Base-by-base conservation (phyloP, 1,140 invertebrate genomes). In the Dufourea novaeangliae region DNA sequence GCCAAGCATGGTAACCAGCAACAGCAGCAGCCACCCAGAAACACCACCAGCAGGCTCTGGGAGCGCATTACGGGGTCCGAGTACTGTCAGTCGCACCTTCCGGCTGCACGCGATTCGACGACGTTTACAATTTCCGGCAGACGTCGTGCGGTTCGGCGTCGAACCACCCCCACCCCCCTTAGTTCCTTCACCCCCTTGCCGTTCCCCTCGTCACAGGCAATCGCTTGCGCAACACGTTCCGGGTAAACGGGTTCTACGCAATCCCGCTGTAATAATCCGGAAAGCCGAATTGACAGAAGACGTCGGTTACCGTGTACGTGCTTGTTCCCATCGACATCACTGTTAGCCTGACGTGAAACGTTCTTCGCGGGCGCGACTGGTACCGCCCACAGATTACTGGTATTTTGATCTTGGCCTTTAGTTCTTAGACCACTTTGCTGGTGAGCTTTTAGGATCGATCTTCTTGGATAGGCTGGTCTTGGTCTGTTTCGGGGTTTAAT, bases 71-170 rank as follows among this genome's bases (percentile, higher is more conserved):
- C 78, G 52, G 64, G 62, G 85, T 83, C 85, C 78, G 80, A 86
- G 79, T 62, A 83, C 84, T 90, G 90, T 90, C 90, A 89, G 87
- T 88, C 78, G 88, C 90, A 90, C 83, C 83, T 86, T 87, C 81
- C 85, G 79, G 64, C 83, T 86, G 87, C 88, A 89, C 88, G 88
- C 88, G 87, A 90, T 89, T 85, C 78, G 44, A 80, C 84, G 82
- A 88, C 88, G 87, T 89, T 81, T 89, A 88, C 88, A 87, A 89
- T 90, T 89, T 89, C 88, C 87, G 86, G 85, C 73, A 87, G 82
- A 83, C 82, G 76, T 83, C 82, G 85, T 84, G 68, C 69, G 52
- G 61, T 46, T 68, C 66, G 64, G 63, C 66, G 66, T 56, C 70
- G 72, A 80, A 67, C 54, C 61, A 50, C 50, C 59, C 50, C n/a